Base-by-base conservation (phyloP, 2,888 invertebrate species). In the Periphyllus acericola region DNA sequence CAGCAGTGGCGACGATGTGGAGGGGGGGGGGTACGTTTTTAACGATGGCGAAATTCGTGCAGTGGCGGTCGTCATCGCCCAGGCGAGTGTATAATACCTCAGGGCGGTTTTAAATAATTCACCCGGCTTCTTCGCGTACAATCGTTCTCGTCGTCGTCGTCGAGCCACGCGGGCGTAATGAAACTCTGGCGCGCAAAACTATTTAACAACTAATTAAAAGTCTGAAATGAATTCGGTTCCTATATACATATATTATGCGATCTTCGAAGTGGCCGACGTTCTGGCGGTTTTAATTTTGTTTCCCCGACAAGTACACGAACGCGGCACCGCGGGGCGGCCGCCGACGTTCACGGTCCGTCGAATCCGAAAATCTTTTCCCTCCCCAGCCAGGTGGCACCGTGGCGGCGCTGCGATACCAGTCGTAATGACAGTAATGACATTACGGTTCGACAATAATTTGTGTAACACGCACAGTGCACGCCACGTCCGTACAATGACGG, bases 151-250 rank as follows among this genome's bases (percentile, higher is more conserved):
- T 75, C 36, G 74, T 79, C 79, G 55, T 55, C 29, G 29, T 29
- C 8, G 60, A 60, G 60, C 5, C 60, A 60, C 60, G 60, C 72
- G 66, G 25, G 55, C n/a, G 68, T 86, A 86, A 86, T 72, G 80
- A 80, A 86, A 86, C 86, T 80, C 80, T 55, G 60, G 72, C 25
- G 19, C 52, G 80, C 74, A 29, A 87, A 87, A 87, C 86, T 87
- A 87, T 87, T 87, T 81, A 81, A 87, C 80, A 87, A 87, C 86
- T 87, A 87, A 87, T 87, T 87, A 87, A 87, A 87, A 87, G 86
- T 87, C 86, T 29, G 60, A 72, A 81, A 87, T 87, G 74, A 80
- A 87, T 87, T 74, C 19, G 40, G 86, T 60, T 68, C 76, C 17
- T 55, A 72, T 82, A 46, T 82, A 71, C 52, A 71, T 82, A 82